These are phyloP conservation scores for Chloroceryle aenea DNA, from an alignment of 2,113 vertebrate species.

Conservation along the genomic window DNA sequence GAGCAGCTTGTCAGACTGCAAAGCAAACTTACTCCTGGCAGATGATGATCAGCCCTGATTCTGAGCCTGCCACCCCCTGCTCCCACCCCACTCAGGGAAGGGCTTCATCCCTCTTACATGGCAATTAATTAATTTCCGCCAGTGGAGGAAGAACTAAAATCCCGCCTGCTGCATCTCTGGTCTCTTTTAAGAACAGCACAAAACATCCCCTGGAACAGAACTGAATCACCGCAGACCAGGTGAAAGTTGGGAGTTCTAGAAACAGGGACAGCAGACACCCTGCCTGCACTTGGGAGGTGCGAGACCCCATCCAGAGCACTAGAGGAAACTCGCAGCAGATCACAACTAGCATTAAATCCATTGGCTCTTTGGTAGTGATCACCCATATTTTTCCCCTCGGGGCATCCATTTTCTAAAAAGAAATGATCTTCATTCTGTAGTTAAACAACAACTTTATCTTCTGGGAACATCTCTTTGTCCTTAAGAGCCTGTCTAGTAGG, in stretches of 20 bases:
- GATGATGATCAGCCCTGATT: not conserved
- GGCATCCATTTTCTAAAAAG: conserved; percentile 19
- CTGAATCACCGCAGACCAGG: not conserved
- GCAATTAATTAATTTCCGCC: not conserved
- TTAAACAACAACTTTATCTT: conserved; percentile 54
- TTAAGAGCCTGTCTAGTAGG: not conserved
- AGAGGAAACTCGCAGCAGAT: not conserved
- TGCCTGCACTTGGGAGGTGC: not conserved
- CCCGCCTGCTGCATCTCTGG: not conserved
- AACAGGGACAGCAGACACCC: not conserved
- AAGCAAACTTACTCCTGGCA: not conserved
- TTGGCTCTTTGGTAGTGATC: not conserved
- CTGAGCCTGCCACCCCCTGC: not conserved
- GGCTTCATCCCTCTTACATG: rapidly evolving
- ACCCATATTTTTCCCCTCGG: not conserved
- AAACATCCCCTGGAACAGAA: not conserved
- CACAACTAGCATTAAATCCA: not conserved
- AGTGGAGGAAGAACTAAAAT: not conserved
- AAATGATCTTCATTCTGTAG: conserved; percentile 23
- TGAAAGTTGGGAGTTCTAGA: not conserved
- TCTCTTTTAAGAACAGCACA: not conserved
- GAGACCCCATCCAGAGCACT: not conserved
- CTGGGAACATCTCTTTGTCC: conserved; percentile 31
- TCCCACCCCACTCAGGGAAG: not conserved
- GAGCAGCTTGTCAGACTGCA: not conserved